These are phyloP conservation scores for Leptarthrus brevirostris DNA, from an alignment of 2,888 invertebrate species.

Conservation along the genomic window DNA sequence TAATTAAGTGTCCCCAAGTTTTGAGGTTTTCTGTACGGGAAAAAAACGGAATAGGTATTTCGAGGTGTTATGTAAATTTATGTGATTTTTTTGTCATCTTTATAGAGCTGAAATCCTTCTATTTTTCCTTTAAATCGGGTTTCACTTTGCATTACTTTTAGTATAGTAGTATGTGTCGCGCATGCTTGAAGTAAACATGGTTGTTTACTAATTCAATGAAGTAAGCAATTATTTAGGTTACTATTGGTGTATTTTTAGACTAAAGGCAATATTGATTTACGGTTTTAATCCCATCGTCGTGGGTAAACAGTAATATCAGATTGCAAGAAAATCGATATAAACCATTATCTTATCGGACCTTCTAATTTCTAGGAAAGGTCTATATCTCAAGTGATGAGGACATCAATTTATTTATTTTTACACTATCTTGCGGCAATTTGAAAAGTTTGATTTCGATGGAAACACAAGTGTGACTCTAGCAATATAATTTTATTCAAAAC, in stretches of 20 bases:
- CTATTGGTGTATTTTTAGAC: too few species aligned
- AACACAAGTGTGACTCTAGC: too few species aligned
- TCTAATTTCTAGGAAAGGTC: background rate
- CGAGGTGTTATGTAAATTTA: constrained; percentile 19
- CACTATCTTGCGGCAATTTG: too few species aligned
- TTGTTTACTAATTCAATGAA: background rate
- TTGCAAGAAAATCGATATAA: constrained; percentile 24
- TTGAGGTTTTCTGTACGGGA: too few species aligned
- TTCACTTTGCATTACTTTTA: background rate
- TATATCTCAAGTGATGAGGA: constrained; percentile 1
- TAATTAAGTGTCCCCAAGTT: constrained; percentile 40
- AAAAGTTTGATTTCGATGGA: too few species aligned
- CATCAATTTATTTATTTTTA: too few species aligned
- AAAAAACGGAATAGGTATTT: too few species aligned
- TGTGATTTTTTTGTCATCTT: background rate
- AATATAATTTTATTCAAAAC: too few species aligned
- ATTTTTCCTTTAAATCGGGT: background rate
- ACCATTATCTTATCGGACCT: constrained; percentile 23
- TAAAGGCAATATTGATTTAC: constrained; percentile 8
- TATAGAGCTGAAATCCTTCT: background rate
- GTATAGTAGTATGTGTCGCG: background rate
- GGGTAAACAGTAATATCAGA: background rate
- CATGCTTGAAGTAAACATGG: background rate
- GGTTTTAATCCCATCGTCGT: background rate
- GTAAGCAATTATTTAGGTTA: background rate